Evolutionary conservation across 2,888 invertebrate species (phyloP).

Genomic region (Agrypnus murinus): DNA sequence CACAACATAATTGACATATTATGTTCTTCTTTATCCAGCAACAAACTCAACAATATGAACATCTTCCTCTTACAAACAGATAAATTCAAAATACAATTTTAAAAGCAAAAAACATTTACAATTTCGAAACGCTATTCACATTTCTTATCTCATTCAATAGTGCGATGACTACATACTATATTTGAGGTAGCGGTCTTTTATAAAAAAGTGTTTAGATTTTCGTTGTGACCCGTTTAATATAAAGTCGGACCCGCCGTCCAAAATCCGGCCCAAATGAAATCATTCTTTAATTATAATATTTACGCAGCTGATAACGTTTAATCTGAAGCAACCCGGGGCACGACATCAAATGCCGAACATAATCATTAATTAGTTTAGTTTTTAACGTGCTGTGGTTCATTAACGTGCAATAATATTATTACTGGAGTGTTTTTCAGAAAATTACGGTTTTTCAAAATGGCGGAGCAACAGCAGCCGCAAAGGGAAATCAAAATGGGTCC

Average conservation of each 20-base stretch:
- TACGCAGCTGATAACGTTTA: slow-evolving; percentile 45
- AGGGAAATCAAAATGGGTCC: slow-evolving; percentile 30
- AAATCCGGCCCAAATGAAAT: slow-evolving; percentile 39
- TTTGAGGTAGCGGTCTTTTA: not conserved
- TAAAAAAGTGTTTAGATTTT: slow-evolving; percentile 20
- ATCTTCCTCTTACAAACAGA: not conserved
- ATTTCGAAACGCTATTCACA: slow-evolving; percentile 9
- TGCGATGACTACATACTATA: slow-evolving; percentile 14
- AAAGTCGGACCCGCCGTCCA: slow-evolving; percentile 23
- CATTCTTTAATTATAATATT: slow-evolving; percentile 45
- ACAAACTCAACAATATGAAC: not conserved
- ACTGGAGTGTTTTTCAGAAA: not conserved
- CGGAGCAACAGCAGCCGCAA: slow-evolving; percentile 10
- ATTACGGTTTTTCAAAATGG: not conserved
- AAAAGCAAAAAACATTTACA: slow-evolving; percentile 12
- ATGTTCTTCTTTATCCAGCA: not conserved
- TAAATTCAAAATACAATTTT: not conserved
- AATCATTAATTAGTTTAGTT: slow-evolving; percentile 42
- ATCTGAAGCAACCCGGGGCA: slow-evolving; percentile 44
- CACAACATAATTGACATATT: not conserved
- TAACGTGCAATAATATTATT: slow-evolving; percentile 33
- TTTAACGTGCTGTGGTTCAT: slow-evolving; percentile 35
- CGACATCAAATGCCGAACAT: slow-evolving; percentile 30
- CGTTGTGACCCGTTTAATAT: slow-evolving; percentile 28
- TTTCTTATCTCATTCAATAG: slow-evolving; percentile 1